Base-by-base conservation (phyloP, 2,888 invertebrate genomes). In the Drosophila trichaetosa region DNA sequence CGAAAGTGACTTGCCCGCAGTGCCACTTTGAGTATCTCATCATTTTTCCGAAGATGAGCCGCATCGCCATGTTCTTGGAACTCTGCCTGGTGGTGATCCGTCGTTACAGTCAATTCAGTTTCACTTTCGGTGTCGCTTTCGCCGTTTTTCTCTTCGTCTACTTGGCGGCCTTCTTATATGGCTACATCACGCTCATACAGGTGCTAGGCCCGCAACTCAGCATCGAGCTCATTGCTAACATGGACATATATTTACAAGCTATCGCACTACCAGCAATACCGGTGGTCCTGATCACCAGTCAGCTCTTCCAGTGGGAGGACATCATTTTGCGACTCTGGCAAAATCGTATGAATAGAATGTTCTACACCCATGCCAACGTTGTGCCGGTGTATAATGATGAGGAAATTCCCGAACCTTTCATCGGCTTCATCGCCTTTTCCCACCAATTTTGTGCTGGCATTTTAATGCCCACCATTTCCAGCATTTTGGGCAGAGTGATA, bases 291-390 rank as follows among this genome's bases (percentile, higher is more conserved):
- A 96, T 99, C 89, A 95, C 98, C 83, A 97, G 97, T 42, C 98
- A 98, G 93, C 97, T 99, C 96, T 96, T 99, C 80, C 96, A 97
- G 90, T 99, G 99, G 99, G 99, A 99, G 94, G 98, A 97, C 91
- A 96, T 96, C 0, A 95, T 98, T n/a, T 94, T 98, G 16, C 94
- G 95, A 57, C 95, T 97, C 91, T 95, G 98, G 73, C 95, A 97
- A 87, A 95, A 95, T 80, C 94, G 95, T 77, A 93, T 96, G 84
- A 95, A 95, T 11, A 13, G 42, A 86, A 94, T 77, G 80, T 6
- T 73, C 0, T 49, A 51, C 31, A 38, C 2, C 10, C 5, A n/a
- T 54, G 7, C 4, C 13, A 42, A 48, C 16, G 13, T 16, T 95
- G 82, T 93, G 95, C 1, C 13, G n/a, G 76, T 93, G 96, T 79